These are phyloP conservation scores for Nematostella vectensis DNA, from an alignment of 92 coral and sea anemone genomes.

Conservation along the genomic window DNA sequence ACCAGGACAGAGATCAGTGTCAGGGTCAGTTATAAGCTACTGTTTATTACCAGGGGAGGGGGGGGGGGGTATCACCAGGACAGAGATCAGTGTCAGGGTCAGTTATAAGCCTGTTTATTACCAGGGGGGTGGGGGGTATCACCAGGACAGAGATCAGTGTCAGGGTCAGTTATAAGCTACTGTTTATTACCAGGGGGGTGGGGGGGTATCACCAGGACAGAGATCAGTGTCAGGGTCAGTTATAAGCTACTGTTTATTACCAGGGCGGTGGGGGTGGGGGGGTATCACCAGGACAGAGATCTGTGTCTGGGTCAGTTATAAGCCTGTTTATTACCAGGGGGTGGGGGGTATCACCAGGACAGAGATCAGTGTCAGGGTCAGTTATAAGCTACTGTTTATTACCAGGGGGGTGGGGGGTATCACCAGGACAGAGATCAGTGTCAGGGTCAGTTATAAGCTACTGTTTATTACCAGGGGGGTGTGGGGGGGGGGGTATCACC, in stretches of 20 bases:
- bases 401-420: too few species aligned
- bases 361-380: constrained; percentile 85
- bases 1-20: constrained; percentile 89
- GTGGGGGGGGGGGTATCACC: background rate
- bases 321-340: background rate
- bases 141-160: constrained; percentile 89
- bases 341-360: constrained; percentile 90
- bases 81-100: constrained; percentile 91
- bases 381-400: background rate
- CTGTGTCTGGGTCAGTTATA: constrained; percentile 67
- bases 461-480: background rate
- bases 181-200: background rate
- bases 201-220: constrained; percentile 87
- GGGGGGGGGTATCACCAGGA: constrained; percentile 87
- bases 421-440: background rate
- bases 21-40: constrained; percentile 39
- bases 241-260: background rate
- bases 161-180: constrained; percentile 39
- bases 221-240: constrained; percentile 83
- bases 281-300: constrained; percentile 90
- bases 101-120: background rate
- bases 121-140: constrained; percentile 84
- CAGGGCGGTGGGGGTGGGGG: too few species aligned
- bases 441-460: background rate
- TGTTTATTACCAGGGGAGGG: background rate